phyloP scores from a whole-genome alignment of 2,888 invertebrate species.

The Invenusta paracnida region DNA sequence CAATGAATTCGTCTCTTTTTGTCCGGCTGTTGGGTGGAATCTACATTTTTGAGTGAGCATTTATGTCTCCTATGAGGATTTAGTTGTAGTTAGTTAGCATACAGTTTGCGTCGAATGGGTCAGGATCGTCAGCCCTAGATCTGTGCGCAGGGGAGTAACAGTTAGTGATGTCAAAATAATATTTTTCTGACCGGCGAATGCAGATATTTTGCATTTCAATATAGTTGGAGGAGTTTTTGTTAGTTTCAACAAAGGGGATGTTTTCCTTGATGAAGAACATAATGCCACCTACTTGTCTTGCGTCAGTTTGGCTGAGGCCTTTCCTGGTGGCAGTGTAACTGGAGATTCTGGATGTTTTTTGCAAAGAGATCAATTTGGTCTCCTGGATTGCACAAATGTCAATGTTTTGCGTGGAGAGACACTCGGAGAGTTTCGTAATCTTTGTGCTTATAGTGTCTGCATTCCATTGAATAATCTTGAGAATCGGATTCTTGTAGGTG shows the following conservation, averaged over 20 bases:
- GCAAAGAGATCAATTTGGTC: neutral
- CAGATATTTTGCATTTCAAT: neutral
- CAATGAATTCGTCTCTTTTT: neutral
- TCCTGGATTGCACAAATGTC: neutral
- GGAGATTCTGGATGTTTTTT: neutral
- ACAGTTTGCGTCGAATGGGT: too few relatives aligned
- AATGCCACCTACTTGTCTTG: neutral
- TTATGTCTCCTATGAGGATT: neutral
- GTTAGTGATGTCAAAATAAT: neutral
- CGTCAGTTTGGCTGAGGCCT: neutral
- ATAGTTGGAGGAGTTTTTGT: neutral
- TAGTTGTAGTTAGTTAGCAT: neutral
- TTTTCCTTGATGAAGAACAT: neutral
- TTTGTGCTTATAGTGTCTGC: neutral
- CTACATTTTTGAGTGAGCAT: neutral
- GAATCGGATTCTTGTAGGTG: neutral
- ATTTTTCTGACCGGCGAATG: neutral
- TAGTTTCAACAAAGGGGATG: neutral
- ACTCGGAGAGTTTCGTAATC: neutral
- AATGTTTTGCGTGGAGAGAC: neutral
- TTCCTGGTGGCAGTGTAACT: neutral
- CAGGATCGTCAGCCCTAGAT: neutral
- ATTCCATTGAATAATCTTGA: neutral
- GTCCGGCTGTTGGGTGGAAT: neutral
- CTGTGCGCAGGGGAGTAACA: neutral